A percentile compares a stretch with the other conserved stretches of the same genome.
phyloP scores from a whole-genome alignment of 1,140 invertebrate species.

The Streblospio benedicti region DNA sequence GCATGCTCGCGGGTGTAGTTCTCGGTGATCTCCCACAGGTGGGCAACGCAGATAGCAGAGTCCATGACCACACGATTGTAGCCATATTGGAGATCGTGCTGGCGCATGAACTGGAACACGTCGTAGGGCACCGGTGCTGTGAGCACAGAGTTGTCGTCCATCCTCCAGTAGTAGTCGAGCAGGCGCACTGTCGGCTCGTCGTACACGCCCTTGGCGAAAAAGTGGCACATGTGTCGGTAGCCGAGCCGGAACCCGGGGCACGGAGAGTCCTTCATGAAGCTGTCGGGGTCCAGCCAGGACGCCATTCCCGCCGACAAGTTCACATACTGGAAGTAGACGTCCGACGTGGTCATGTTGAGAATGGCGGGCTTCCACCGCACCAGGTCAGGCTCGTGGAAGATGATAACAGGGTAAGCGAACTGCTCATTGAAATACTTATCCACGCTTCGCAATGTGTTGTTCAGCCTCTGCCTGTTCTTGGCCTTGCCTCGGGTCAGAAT shows the following conservation, averaged over 20 bases:
- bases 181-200: too few relatives aligned
- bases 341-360: too few relatives aligned
- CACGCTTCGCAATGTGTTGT: background rate
- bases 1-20: background rate
- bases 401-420: background rate
- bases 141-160: too few relatives aligned
- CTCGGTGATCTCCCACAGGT: background rate
- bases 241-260: too few relatives aligned
- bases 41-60: background rate
- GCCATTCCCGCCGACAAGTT: too few relatives aligned
- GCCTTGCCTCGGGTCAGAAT: background rate
- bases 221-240: constrained; percentile 7
- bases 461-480: background rate
- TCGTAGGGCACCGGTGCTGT: too few relatives aligned
- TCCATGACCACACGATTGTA: background rate
- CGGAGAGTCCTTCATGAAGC: too few relatives aligned
- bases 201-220: background rate
- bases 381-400: background rate
- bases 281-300: too few relatives aligned
- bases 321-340: too few relatives aligned
- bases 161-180: too few relatives aligned
- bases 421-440: background rate
- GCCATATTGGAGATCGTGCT: constrained; percentile 2
- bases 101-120: too few relatives aligned
- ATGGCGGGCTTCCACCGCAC: too few relatives aligned